Conservation (phyloP, 2,113 vertebrate species). For the Notiomystis cincta region DNA sequence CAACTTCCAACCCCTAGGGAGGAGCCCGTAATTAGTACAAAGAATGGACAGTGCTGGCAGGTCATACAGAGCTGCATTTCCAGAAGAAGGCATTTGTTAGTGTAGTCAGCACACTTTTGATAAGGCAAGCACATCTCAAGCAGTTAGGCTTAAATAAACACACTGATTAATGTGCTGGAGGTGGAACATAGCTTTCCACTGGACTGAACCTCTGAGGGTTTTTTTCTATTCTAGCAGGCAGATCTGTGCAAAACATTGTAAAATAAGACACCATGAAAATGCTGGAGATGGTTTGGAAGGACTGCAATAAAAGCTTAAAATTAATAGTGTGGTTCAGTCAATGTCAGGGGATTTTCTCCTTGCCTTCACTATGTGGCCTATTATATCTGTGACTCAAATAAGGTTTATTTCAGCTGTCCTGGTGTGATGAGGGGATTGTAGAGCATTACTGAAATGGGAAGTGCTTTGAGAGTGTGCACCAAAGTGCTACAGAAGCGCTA, state of each 20-base stretch:
- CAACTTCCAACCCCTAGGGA: not conserved
- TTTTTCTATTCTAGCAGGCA: not conserved
- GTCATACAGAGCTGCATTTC: not conserved
- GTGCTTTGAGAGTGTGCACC: not conserved
- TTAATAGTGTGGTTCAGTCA: not conserved
- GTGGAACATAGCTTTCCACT: not conserved
- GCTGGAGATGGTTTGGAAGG: not conserved
- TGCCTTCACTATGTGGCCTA: not conserved
- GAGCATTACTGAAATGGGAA: not conserved
- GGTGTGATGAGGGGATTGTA: not conserved
- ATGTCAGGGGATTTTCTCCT: not conserved
- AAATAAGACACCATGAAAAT: not conserved
- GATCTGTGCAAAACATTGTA: not conserved
- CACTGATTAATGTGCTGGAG: not conserved
- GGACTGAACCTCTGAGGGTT: not conserved
- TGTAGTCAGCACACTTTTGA: conserved; percentile 1
- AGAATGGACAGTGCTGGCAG: conserved; percentile 5
- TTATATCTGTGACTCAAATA: not conserved
- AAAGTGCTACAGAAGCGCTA: conserved; percentile 38
- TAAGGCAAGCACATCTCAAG: conserved; percentile 9
- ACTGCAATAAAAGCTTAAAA: not conserved
- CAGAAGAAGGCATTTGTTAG: not conserved
- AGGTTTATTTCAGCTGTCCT: not conserved
- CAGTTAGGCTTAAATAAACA: conserved; percentile 26
- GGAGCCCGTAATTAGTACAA: not conserved